Evolutionary conservation across 2,888 invertebrate species (phyloP).

Genomic region (Tetragnatha montana): DNA sequence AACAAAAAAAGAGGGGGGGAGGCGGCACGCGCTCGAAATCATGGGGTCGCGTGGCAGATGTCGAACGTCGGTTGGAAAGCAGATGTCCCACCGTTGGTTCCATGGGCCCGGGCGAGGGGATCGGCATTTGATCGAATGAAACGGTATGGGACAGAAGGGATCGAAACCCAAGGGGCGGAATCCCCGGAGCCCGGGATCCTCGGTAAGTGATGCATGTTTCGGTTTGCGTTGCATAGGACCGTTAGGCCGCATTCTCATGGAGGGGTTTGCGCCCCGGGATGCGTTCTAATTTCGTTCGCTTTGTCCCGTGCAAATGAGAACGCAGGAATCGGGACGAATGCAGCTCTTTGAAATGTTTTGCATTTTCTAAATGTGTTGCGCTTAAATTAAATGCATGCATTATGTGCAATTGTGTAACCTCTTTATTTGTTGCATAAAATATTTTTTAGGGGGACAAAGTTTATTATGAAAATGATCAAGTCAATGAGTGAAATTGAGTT

Average conservation of each 20-base stretch:
- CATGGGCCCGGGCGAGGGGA: not conserved
- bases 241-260: constrained; percentile 23
- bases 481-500: no score
- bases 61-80: constrained; percentile 62
- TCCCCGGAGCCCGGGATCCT: constrained; percentile 40
- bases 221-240: constrained; percentile 10
- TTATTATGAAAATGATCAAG: no score
- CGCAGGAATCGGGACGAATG: not conserved
- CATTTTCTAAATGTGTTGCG: no score
- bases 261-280: not conserved
- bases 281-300: not conserved
- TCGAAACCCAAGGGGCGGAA: constrained; percentile 49
- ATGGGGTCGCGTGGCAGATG: constrained; percentile 69
- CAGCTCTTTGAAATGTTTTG: no score
- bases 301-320: not conserved
- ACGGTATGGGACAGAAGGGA: constrained; percentile 68
- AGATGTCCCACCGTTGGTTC: not conserved
- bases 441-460: no score
- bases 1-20: constrained; percentile 7
- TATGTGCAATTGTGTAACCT: no score
- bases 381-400: no score
- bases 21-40: constrained; percentile 38
- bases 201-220: constrained; percentile 49
- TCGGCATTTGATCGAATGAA: constrained; percentile 49
- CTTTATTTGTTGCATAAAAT: no score